These are phyloP conservation scores for Plectrocnemia conspersa DNA, from an alignment of 1,140 invertebrate genomes.

Conservation along the genomic window DNA sequence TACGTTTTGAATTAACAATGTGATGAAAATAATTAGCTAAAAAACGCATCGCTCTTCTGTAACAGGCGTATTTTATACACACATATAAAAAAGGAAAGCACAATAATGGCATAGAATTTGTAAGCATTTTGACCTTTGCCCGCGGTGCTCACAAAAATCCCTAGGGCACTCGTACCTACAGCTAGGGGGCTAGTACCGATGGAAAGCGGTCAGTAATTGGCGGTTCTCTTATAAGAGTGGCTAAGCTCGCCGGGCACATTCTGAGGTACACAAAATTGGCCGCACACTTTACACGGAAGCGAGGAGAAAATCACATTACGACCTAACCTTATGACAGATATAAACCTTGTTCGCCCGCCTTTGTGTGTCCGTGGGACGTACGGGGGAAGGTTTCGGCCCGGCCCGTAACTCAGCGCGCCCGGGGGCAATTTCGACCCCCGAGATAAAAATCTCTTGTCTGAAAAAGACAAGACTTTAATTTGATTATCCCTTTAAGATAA, in stretches of 20 bases:
- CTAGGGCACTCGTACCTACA: not conserved
- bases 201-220: conserved; percentile 15
- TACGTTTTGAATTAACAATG: too few species aligned
- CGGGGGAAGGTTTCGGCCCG: not conserved
- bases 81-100: not conserved
- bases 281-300: conserved; percentile 1
- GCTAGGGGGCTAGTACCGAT: not conserved
- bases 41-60: not conserved
- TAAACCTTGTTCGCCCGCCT: not conserved
- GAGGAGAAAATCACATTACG: conserved; percentile 6
- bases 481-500: conserved; percentile 26
- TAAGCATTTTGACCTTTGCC: not conserved
- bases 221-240: conserved; percentile 4
- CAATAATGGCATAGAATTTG: not conserved
- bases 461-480: conserved; percentile 27
- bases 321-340: conserved; percentile 5
- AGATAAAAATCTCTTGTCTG: conserved; percentile 26
- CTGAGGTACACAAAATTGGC: conserved; percentile 1
- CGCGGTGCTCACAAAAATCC: not conserved
- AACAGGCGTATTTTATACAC: not conserved
- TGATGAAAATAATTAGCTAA: not conserved
- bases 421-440: conserved; percentile 7
- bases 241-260: not conserved
- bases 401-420: conserved; percentile 1
- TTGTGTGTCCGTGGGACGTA: not conserved